phyloP scores from a whole-genome alignment of 2,113 vertebrate genomes.

The Pomatostomus ruficeps region DNA sequence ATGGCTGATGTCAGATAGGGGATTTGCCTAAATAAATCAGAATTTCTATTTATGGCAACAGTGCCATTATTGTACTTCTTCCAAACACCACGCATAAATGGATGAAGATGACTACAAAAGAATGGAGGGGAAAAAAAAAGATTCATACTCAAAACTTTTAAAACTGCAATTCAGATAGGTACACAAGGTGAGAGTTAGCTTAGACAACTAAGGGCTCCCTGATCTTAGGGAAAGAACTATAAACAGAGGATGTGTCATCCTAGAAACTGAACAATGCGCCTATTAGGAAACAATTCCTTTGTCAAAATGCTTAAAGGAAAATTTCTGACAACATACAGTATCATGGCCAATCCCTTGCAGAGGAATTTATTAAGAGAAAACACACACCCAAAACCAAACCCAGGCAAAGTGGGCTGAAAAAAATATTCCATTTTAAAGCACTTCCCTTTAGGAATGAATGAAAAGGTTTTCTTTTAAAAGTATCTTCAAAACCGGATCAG shows the following conservation, averaged over 20 bases:
- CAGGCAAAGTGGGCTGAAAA: not conserved
- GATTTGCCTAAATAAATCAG: not conserved
- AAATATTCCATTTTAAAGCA: not conserved
- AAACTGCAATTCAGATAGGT: not conserved
- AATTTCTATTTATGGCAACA: not conserved
- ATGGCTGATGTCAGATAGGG: not conserved
- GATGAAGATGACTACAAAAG: not conserved
- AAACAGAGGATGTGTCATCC: not conserved
- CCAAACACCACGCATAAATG: not conserved
- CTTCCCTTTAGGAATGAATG: not conserved
- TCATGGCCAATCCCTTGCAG: not conserved
- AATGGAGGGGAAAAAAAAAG: fast-evolving
- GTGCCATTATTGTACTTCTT: not conserved
- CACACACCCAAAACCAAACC: not conserved
- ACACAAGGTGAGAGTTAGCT: not conserved
- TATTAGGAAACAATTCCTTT: not conserved
- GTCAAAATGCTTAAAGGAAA: not conserved
- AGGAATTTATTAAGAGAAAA: not conserved
- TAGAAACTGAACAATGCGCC: not conserved
- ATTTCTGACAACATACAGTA: not conserved
- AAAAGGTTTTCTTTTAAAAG: not conserved
- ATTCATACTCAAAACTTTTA: not conserved
- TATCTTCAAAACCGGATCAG: not conserved
- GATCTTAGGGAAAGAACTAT: not conserved
- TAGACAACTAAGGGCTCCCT: not conserved